Base-by-base conservation (phyloP, 2,113 vertebrate species). In the Ranitomeya variabilis region DNA sequence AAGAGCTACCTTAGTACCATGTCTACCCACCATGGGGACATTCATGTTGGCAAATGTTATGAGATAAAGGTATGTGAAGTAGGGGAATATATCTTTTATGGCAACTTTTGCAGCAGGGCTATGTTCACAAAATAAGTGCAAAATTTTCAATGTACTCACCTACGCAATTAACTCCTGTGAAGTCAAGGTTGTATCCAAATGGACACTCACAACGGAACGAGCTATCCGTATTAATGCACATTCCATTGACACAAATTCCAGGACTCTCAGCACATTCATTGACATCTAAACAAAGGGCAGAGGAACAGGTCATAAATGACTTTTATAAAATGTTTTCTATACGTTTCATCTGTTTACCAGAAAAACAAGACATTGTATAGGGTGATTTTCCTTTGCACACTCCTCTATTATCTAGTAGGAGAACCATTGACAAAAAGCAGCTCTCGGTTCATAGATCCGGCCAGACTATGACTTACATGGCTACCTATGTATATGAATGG, bases 141-240 rank as follows among this genome's bases (percentile, higher is more conserved):
- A 31, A 0, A 18, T 69, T 52, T 52, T 26, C 0, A 55, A 9
- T n/a, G 12, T 54, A 59, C 93, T 96, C 90, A 99, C 98, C 98
- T 83, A 97, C 92, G 9, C 97, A 99, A 93, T 96, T 95, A 92
- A 97, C 91, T 76, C 98, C 96, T 0, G 96, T 97, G 93, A 95
- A 97, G 93, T 99, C 98, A 92, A 98, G 93, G 93, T 96, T 97
- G 92, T 97, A 99, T 3, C 98, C 97, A 0, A 97, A 97, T 73
- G 97, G 97, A 86, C 98, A 99, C 93, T 99, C 96, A 14, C 98
- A 99, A 91, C 97, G 97, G 95, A 97, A 99, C 0, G 98, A 99
- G 14, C 98, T 97, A 0, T 99, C 98, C 0, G 97, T 99, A 93
- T 99, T 98, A 90, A 99, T 96, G 88, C 97, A 99, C 16, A 95